Evolutionary conservation across 2,113 vertebrate species (phyloP), one percentile per base, ranked within the genome.

Genomic region (Seriola rivoliana): DNA sequence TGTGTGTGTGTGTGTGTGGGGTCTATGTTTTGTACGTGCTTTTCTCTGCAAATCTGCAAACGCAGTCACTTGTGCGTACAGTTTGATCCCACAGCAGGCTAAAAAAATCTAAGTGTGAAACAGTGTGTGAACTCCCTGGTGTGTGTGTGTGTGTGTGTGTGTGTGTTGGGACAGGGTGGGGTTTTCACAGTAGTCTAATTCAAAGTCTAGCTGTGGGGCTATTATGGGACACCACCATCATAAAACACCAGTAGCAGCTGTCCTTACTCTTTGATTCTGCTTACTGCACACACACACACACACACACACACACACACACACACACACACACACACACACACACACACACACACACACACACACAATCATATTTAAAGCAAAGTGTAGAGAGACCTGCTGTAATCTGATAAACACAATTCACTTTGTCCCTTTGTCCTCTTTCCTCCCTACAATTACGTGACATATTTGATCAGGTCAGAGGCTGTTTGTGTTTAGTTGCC

Each of bases 201-300:
- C 76, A 58, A 60, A 86, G 67, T 80, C 42, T 81, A 88, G 81
- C 82, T 75, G 57, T 54, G 59, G 67, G 81, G 71, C 63, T 64
- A 72, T 81, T 70, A 71, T 71, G 70, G 87, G 81, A 86, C 82
- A 32, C 62, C 16, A 36, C n/a, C 42, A 44, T 85, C 66, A 84
- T 82, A 60, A 81, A 82, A 80, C 63, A 81, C 23, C 13, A 66
- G 25, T 9, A 55, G 44, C 54, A 58, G 68, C 80, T 59, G 64
- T 68, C 5, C 34, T 19, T 0, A 2, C 5, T 16, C 48, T 65
- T 23, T 54, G 32, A 66, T 75, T 42, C 68, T 25, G 29, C 54
- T 17, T 2, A 64, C 64, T 17, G 54, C 46, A 75, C n/a, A 34
- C 25, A 80, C 4, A 50, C 23, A 25, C 16, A 58, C 60, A 57